Base-by-base conservation (phyloP, 2,888 invertebrate species). In the Incurvaria masculella region DNA sequence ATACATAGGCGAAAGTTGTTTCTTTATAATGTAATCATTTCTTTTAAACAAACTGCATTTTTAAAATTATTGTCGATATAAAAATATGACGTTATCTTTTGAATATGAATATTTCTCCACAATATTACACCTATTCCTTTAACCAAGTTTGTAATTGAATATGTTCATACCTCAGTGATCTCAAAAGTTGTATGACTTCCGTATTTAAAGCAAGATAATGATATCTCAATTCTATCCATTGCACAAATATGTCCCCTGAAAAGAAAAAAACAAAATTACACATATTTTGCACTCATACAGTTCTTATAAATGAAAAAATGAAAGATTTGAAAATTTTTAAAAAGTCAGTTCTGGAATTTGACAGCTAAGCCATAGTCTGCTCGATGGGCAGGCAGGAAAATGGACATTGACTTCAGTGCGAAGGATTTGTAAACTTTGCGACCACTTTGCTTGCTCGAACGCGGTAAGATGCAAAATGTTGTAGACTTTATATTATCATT, bases 181-280 rank as follows among this genome's bases (percentile, higher is more conserved):
- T 80, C 53, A 94, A 76, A 60, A 93, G 80, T 53, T 82, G 80
- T 57, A 84, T 76, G 51, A 88, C 85, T 56, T 90, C 88, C 46
- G 84, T 74, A 18, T 85, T 75, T 56, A 90, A 68, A 53, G 85
- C 82, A 66, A 93, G 74, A 70, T 86, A 87, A 56, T 87, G 83
- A 72, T 91, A 91, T 60, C 93, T 86, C 57, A 91, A 75, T 58
- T 85, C 82, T 58, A 92, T 72, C 93, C 93, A 94, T 72, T 86
- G 82, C 57, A 81, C 69, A 66, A 91, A 91, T 61, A 90, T 81
- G 61, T 83, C 84, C 67, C 84, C 86, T 81, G 76, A 46, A 81
- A 76, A 52, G 63, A 59, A 56, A 55, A 47, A 43, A 47, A 44
- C 27, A 6, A 42, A 47, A 43, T 39, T 33, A 19, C 19, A 43